phyloP scores from a whole-genome alignment of 1,140 invertebrate species.

The Penaeus chinensis region DNA sequence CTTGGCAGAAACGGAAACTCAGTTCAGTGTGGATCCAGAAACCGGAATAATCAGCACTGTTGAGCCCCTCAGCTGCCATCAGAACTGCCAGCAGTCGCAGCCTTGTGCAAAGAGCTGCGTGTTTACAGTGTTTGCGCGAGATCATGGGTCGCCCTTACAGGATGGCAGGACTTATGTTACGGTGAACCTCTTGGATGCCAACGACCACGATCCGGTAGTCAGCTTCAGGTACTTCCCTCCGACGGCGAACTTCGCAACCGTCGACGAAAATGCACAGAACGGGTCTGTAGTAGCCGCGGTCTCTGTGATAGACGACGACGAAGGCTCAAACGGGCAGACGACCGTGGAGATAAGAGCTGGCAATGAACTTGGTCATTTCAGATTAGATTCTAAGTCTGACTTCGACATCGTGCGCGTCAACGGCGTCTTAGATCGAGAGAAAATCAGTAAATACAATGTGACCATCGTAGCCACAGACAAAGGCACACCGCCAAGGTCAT shows the following conservation, averaged over 20 bases:
- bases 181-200: conserved; percentile 91
- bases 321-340: conserved; percentile 90
- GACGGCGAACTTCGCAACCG: conserved; percentile 85
- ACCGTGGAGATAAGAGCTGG: conserved; percentile 84
- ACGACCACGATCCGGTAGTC: conserved; percentile 94
- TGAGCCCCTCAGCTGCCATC: conserved; percentile 73
- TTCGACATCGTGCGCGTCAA: conserved; percentile 93
- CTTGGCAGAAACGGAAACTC: conserved; percentile 85
- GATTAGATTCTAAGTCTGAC: conserved; percentile 83
- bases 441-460: conserved; percentile 91
- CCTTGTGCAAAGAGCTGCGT: conserved; percentile 90
- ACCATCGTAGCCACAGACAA: conserved; percentile 91
- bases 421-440: conserved; percentile 90
- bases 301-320: conserved; percentile 90
- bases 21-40: conserved; percentile 89
- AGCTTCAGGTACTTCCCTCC: conserved; percentile 87
- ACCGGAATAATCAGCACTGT: conserved; percentile 86
- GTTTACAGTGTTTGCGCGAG: conserved; percentile 91
- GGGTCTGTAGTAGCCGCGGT: conserved; percentile 92
- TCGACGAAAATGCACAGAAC: conserved; percentile 92
- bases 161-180: conserved; percentile 94
- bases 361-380: conserved; percentile 91
- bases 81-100: conserved; percentile 78
- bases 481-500: conserved; percentile 85
- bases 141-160: conserved; percentile 89